Evolutionary conservation across 2,888 invertebrate species (phyloP), one percentile per base, ranked within the genome.

Genomic region (Pyrgus malvae): DNA sequence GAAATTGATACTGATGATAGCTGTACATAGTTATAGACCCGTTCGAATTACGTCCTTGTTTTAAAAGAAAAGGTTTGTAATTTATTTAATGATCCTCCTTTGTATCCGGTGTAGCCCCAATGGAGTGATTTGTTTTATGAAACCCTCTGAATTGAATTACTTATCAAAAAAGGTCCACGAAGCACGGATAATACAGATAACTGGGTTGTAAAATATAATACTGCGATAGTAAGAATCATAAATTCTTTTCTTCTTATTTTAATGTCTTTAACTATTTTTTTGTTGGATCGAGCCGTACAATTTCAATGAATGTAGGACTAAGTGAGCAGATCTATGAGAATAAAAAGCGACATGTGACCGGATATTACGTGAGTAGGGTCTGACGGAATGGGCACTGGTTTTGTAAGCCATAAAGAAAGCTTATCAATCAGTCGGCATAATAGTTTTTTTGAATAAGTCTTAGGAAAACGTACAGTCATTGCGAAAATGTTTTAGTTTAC

Each of bases 281-380:
- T n/a, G n/a, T n/a, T n/a, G n/a, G n/a, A n/a, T n/a, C n/a, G n/a
- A n/a, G 21, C 35, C 51, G 16, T 14, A 40, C 31, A 21, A 45
- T 37, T 44, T 16, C 51, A 23, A 44, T 51, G 51, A 21, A 45
- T 29, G 9, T 27, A 14, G 9, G 48, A 14, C 17, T 21, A 44
- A 45, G 35, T 45, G 37, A 53, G 31, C 38, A 25, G 19, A 41
- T 48, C 33, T 48, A 33, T 14, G 35, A 33, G 31, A 31, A 46
- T 40, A 46, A 55, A 48, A 55, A 55, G 25, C 35, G 55, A 48
- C 42, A 37, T 48, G 64, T 73, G 70, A 72, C 72, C 69, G 70
- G 71, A 70, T 63, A 68, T 68, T 68, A 64, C 63, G 67, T 80
- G 83, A 84, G 78, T 66, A 76, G 81, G 83, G 83, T 83, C 67